These are phyloP conservation scores for Stigmatopora argus DNA, from an alignment of 2,113 vertebrate species.

Conservation along the genomic window DNA sequence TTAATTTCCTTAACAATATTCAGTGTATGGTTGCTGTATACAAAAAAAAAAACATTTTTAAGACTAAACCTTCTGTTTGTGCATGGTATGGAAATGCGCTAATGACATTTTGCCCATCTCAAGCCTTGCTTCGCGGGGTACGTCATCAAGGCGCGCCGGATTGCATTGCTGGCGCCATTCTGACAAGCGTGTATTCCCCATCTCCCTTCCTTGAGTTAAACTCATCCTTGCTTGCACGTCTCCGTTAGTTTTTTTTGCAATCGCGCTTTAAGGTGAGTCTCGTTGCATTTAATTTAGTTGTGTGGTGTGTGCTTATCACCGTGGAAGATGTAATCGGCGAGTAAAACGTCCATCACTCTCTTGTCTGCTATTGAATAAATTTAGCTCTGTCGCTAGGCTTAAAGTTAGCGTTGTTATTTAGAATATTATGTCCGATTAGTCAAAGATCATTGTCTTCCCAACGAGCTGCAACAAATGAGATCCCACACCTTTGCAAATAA, in stretches of 20 bases:
- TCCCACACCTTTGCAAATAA: not conserved
- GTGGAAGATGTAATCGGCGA: not conserved
- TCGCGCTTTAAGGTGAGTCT: slow-evolving; percentile 49
- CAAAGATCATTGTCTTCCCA: not conserved
- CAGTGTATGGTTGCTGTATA: too few species aligned
- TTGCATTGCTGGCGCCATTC: slow-evolving; percentile 57
- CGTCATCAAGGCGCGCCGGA: slow-evolving; percentile 58
- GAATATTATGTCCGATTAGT: not conserved
- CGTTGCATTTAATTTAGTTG: not conserved
- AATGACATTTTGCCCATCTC: not conserved
- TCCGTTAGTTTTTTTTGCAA: slow-evolving; percentile 12
- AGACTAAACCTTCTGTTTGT: too few species aligned
- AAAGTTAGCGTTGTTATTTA: slow-evolving; percentile 46
- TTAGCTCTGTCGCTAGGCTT: slow-evolving; percentile 45
- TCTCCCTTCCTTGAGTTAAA: slow-evolving; percentile 25
- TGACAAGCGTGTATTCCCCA: slow-evolving; percentile 57
- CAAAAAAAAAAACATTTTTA: too few species aligned
- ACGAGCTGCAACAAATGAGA: not conserved
- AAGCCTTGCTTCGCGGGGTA: not conserved
- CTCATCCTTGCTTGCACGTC: slow-evolving; percentile 24
- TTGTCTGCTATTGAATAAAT: slow-evolving; percentile 23
- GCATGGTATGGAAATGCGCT: not conserved
- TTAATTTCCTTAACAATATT: too few species aligned
- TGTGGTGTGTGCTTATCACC: not conserved
- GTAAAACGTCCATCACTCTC: slow-evolving; percentile 1